phyloP scores from a whole-genome alignment of 2,113 vertebrate species.

The Turdus rufiventris region DNA sequence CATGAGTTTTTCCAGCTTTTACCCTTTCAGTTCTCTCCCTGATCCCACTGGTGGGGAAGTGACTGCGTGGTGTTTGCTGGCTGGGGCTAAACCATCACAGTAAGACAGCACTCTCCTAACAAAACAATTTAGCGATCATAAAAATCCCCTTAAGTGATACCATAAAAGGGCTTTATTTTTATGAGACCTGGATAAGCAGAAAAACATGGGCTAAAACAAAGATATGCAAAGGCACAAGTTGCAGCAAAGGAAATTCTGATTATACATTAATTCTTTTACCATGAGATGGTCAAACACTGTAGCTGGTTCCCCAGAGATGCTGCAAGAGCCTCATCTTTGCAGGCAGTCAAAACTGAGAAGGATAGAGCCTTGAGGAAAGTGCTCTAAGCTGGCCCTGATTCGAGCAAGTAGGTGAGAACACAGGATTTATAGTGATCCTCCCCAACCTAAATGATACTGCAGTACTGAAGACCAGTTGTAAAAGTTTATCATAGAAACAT shows the following conservation, averaged over 20 bases:
- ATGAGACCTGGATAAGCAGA: background rate
- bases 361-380: background rate
- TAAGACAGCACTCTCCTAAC: background rate
- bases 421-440: accelerated
- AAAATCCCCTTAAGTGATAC: background rate
- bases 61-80: background rate
- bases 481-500: background rate
- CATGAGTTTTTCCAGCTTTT: background rate
- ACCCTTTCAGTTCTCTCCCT: background rate
- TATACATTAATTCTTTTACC: background rate
- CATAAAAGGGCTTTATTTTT: background rate
- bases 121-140: background rate
- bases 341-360: background rate
- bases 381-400: background rate
- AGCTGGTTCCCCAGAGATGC: background rate
- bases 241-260: background rate
- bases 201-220: background rate
- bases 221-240: background rate
- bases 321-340: background rate
- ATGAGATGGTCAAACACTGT: background rate
- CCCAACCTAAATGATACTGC: background rate
- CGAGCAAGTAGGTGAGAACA: background rate
- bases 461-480: background rate
- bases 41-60: background rate
- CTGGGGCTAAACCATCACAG: background rate